These are phyloP conservation scores for Scolopax bukidnonensis DNA, from an alignment of 2,797 vertebrate species.

Conservation along the genomic window DNA sequence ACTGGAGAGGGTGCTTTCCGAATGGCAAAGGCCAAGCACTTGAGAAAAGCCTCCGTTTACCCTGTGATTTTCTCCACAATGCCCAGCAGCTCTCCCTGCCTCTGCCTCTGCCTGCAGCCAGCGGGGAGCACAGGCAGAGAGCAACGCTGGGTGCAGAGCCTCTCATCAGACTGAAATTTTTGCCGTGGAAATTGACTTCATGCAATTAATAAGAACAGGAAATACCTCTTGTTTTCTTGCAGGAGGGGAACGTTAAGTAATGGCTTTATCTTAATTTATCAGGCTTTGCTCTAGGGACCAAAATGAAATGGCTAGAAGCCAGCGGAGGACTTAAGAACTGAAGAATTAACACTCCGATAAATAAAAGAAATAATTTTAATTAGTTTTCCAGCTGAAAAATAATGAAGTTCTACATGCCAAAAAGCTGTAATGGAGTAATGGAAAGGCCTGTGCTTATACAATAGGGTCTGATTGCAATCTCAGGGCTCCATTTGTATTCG, in stretches of 20 bases:
- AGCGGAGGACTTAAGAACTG: slow-evolving; percentile 65
- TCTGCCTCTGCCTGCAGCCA: not conserved
- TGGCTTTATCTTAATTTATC: slow-evolving; percentile 88
- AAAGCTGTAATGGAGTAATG: slow-evolving; percentile 70
- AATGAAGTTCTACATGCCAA: slow-evolving; percentile 74
- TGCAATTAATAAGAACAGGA: slow-evolving; percentile 86
- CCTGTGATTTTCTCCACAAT: not conserved
- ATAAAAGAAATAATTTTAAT: slow-evolving; percentile 78
- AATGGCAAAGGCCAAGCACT: not conserved
- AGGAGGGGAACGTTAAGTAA: slow-evolving; percentile 84
- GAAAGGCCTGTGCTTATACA: slow-evolving; percentile 78
- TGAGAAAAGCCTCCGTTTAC: not conserved
- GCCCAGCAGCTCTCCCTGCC: not conserved
- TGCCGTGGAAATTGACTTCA: slow-evolving; percentile 71
- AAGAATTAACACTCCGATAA: slow-evolving; percentile 78
- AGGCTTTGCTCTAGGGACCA: slow-evolving; percentile 82
- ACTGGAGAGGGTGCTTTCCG: not conserved
- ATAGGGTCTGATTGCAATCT: slow-evolving; percentile 78
- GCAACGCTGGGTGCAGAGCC: not conserved
- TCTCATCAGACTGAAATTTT: slow-evolving; percentile 54
- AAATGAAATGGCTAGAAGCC: slow-evolving; percentile 75
- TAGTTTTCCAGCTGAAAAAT: slow-evolving; percentile 84
- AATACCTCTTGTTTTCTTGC: slow-evolving; percentile 85
- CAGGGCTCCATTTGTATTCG: slow-evolving; percentile 68
- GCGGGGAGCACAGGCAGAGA: not conserved